phyloP scores from a whole-genome alignment of 2,113 vertebrate species.

The Phyllostomus hastatus region DNA sequence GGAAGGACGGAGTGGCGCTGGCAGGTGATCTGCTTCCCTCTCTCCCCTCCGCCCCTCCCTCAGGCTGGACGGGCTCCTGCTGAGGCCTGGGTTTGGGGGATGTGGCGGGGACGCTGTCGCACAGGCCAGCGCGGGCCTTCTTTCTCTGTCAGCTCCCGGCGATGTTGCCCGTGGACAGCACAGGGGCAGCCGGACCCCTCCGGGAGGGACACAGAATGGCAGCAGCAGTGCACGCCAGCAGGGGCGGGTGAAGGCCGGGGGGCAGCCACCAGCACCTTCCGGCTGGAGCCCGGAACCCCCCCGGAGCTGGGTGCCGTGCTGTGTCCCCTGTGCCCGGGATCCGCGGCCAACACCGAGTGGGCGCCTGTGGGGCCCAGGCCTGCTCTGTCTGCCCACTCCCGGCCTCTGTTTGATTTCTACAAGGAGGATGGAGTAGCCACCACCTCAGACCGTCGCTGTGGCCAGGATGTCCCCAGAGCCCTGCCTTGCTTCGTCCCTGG shows the following conservation, averaged over 20 bases:
- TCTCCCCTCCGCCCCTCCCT: too few relatives aligned
- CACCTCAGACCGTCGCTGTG: rapidly evolving
- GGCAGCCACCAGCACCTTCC: background rate
- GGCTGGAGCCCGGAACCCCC: rapidly evolving
- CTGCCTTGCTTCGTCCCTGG: background rate
- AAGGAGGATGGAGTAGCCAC: rapidly evolving
- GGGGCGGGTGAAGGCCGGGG: too few relatives aligned
- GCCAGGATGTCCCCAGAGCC: background rate
- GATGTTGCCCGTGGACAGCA: rapidly evolving
- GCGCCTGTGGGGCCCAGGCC: background rate
- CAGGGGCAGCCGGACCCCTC: background rate
- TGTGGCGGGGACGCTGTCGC: rapidly evolving
- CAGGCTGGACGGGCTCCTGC: background rate
- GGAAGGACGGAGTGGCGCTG: background rate
- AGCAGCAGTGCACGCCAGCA: rapidly evolving
- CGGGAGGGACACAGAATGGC: background rate
- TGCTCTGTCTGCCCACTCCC: background rate
- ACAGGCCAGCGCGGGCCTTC: background rate
- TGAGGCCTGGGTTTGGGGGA: background rate
- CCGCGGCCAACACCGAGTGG: rapidly evolving
- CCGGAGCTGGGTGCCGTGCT: rapidly evolving
- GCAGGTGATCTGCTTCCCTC: background rate
- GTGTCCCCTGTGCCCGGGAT: too few relatives aligned
- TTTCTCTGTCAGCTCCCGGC: too few relatives aligned
- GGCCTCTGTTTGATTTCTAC: background rate